Evolutionary conservation across 2,113 vertebrate species (phyloP).

Genomic region (Dascyllus trimaculatus): DNA sequence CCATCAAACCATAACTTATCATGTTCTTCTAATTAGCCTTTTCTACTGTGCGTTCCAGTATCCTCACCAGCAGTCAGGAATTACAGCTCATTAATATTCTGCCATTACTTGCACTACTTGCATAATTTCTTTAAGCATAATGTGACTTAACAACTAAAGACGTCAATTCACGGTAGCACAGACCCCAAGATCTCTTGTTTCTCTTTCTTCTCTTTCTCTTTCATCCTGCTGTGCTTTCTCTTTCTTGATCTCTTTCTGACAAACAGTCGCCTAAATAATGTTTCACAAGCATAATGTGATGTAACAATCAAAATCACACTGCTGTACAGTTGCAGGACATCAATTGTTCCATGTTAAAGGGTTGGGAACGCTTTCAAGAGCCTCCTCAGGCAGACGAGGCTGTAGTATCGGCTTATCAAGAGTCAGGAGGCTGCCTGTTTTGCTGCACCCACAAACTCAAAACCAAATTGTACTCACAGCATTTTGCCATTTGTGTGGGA

Average conservation of each 20-base stretch:
- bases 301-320: constrained; percentile 35
- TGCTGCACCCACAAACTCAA: not conserved
- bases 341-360: constrained; percentile 8
- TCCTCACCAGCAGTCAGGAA: constrained; percentile 60
- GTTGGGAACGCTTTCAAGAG: constrained; percentile 21
- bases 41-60: constrained; percentile 42
- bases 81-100: constrained; percentile 66
- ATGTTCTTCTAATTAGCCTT: constrained; percentile 75
- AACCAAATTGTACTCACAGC: not conserved
- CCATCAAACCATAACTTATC: constrained; percentile 76
- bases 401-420: not conserved
- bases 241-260: too few species aligned
- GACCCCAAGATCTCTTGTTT: constrained; percentile 24
- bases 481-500: not conserved
- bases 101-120: constrained; percentile 35
- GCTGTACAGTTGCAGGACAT: not conserved
- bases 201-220: too few species aligned
- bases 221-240: too few species aligned
- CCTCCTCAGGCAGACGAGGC: constrained; percentile 18
- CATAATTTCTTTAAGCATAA: constrained; percentile 60
- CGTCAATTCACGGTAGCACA: constrained; percentile 8
- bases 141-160: constrained; percentile 57
- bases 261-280: constrained; percentile 41
- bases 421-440: constrained; percentile 7
- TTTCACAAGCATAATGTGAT: constrained; percentile 43